Conservation (phyloP, 2,888 invertebrate species). For the Leuctra nigra region DNA sequence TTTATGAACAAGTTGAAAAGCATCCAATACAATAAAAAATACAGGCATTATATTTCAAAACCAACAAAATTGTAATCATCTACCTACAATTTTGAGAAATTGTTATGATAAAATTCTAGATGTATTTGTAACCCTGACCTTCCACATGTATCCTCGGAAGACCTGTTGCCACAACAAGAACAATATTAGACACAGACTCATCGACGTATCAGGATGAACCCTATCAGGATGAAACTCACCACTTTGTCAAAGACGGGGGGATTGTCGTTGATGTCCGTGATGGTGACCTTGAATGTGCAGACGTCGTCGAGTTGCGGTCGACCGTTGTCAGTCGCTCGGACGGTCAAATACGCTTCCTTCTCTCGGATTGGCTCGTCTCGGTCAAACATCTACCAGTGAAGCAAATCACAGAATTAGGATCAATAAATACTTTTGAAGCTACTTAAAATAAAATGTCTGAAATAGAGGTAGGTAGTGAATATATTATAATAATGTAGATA, state of each 20-base stretch:
- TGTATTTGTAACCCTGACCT: slow-evolving; percentile 47
- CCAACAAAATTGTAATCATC: no score
- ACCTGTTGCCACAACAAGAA: no score
- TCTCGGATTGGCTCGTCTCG: slow-evolving; percentile 82
- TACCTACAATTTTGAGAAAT: no score
- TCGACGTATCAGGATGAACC: background rate
- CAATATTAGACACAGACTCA: slow-evolving; percentile 28
- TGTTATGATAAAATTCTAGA: background rate
- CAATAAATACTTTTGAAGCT: no score
- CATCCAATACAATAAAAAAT: no score
- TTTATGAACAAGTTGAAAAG: no score
- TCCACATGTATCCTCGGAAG: slow-evolving; percentile 59
- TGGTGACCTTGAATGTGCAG: slow-evolving; percentile 86
- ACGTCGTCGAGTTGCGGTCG: slow-evolving; percentile 84
- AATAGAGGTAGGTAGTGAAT: no score
- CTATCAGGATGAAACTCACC: slow-evolving; percentile 50
- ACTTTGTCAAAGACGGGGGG: slow-evolving; percentile 71
- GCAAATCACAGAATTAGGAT: background rate
- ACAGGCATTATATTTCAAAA: no score
- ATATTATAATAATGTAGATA: no score
- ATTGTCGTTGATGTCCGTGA: slow-evolving; percentile 92
- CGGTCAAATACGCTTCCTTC: slow-evolving; percentile 74
- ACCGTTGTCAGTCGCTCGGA: slow-evolving; percentile 90
- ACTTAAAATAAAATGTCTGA: no score
- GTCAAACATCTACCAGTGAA: slow-evolving; percentile 62